Evolutionary conservation across 2,888 invertebrate genomes (phyloP), one percentile per base, ranked within the genome.

Genomic region (Mesoligia furuncula): DNA sequence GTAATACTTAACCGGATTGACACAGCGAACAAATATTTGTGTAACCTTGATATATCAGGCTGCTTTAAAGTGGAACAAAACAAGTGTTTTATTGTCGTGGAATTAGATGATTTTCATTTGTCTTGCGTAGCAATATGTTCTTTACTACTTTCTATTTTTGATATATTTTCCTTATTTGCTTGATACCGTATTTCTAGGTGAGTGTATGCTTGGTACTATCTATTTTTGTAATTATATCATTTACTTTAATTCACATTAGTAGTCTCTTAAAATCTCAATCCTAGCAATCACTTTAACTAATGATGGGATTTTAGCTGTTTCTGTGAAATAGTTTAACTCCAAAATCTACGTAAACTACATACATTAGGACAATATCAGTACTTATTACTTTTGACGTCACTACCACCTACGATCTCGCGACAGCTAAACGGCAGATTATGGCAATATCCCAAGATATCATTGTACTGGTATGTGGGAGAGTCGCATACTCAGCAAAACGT

Each of bases 1-100:
- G 92, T 92, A 93, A 92, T 91, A 90, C 90, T 91, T 92, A 92
- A 91, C 90, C 84, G 87, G 86, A 90, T 91, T 94, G 93, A 94
- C 88, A 93, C 93, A 93, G 88, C 86, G 81, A 75, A 86, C 82
- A 92, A 90, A 89, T 90, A 93, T 93, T 93, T 87, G 83, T 86
- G 80, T 86, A 90, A 90, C 92, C 92, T 93, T 93, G 92, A 87
- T 87, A 84, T 87, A 83, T 80, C 62, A 73, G 31, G 48, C 75
- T 68, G 59, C 17, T 65, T 73, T 67, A 71, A 73, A 36, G 17
- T 75, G 11, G 39, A 39, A 51, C 64, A 67, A 84, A 69, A 73
- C 61, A 31, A 64, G 13, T 61, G 39, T 0, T 54, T 8, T 13
- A 39, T 67, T 67, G 59, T 67, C 31, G 24, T 42, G 2, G 31